Conservation (phyloP, 2,888 invertebrate genomes). For the Lysandra coridon region DNA sequence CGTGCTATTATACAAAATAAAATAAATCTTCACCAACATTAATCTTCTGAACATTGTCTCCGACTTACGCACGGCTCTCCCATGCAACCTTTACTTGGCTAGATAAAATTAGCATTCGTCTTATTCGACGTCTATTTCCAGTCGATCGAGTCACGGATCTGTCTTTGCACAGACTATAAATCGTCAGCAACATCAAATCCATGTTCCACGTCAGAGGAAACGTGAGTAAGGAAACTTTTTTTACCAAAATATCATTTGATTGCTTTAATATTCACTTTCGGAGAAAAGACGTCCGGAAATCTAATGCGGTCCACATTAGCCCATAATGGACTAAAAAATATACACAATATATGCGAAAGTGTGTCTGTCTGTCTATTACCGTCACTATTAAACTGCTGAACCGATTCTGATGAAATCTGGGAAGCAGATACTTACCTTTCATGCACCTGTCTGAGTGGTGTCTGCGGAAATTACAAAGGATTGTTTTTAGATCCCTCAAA, state of each 20-base stretch:
- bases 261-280: slow-evolving; percentile 17
- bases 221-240: not conserved
- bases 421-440: no score
- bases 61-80: not conserved
- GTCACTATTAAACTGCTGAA: no score
- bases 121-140: slow-evolving; percentile 30
- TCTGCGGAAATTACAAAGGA: no score
- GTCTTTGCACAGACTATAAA: slow-evolving; percentile 7
- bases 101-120: slow-evolving; percentile 26
- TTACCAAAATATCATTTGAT: not conserved
- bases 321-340: not conserved
- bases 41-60: not conserved
- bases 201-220: slow-evolving; percentile 20
- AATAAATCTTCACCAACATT: no score
- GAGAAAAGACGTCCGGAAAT: not conserved
- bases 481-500: no score
- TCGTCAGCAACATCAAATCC: not conserved
- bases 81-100: slow-evolving; percentile 17
- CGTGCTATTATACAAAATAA: no score
- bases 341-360: no score
- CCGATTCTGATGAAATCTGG: no score
- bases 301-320: not conserved
- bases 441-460: no score
- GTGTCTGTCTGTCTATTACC: no score
- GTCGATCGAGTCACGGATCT: slow-evolving; percentile 24